Evolutionary conservation across 92 coral and sea anemone genomes (phyloP), one percentile per base, ranked within the genome.

Genomic region (Heliopora coerulea): DNA sequence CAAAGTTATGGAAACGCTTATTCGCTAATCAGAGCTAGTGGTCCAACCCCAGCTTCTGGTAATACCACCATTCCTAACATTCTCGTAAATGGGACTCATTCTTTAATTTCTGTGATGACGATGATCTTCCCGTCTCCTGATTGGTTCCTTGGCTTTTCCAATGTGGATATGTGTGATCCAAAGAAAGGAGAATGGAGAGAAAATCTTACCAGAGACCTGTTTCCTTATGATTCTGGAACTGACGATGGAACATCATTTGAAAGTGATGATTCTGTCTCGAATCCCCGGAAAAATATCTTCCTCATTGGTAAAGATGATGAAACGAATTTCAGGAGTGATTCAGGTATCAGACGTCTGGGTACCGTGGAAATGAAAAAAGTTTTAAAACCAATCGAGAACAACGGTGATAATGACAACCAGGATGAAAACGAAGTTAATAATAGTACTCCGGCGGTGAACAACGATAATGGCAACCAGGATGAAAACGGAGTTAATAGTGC

Each of bases 231-330:
- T 49, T 67, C 74, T 13, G 74, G 74, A 24, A 46, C 74, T 3
- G 74, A 67, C 59, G 74, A 67, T 67, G 74, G 74, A 48, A 67
- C 74, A 0, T 67, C 74, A 19, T 67, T 67, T 67, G 74, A 42
- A 49, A 67, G 59, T 48, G 48, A 35, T 1, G 15, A 67, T 12
- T 44, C 57, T 21, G 25, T 23, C 11, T 20, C 74, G 19, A 48
- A 44, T 2, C 74, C 74, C 3, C 28, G 59, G 37, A 67, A 67
- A 59, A 67, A 67, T 20, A 67, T 67, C 11, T 67, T 67, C 59
- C 59, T 67, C 0, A 67, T 67, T 49, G 74, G 74, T 12, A 67
- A 67, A 5, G 74, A 49, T 1, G 74, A 67, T 21, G 41, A 67
- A 0, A 46, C 59, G 40, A 67, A 49, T n/a, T 67, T 67, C 39